Conservation (phyloP, 2,113 vertebrate species). For the Tursiops truncatus region DNA sequence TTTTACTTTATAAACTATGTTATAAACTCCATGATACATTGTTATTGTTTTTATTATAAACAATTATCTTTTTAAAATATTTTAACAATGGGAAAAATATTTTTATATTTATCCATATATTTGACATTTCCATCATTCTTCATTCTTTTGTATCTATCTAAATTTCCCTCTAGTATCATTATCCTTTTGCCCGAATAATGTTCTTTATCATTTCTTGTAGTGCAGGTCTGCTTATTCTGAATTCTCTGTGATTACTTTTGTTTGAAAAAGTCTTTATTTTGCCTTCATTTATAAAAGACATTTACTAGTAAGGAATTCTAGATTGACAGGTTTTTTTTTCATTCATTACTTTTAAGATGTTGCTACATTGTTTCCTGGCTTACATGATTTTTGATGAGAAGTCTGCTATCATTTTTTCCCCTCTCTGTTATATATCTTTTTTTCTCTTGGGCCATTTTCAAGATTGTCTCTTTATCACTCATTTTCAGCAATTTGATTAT, state of each 20-base stretch:
- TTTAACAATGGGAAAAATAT: neutral
- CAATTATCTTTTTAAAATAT: too few species aligned
- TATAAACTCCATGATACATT: neutral
- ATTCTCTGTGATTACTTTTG: too few species aligned
- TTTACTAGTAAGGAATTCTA: neutral
- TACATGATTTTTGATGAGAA: neutral
- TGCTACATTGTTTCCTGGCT: neutral
- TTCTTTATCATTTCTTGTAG: too few species aligned
- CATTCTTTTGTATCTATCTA: neutral
- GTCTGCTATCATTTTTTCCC: neutral
- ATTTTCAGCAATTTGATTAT: neutral
- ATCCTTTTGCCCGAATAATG: neutral
- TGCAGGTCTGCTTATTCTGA: too few species aligned
- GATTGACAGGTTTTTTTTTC: neutral
- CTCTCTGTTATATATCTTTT: neutral
- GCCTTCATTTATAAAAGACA: neutral
- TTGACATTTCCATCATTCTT: neutral
- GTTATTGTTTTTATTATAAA: neutral
- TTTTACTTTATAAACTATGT: neutral
- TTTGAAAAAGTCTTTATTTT: neutral
- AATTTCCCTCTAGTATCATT: neutral
- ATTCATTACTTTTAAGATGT: neutral
- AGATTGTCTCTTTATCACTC: neutral
- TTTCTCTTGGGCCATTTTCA: neutral
- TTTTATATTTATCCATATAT: neutral